A percentile compares a stretch with the other conserved stretches of the same genome.
Evolutionary conservation across 2,797 vertebrate species (phyloP).

Genomic region (Dromococcyx pavoninus): DNA sequence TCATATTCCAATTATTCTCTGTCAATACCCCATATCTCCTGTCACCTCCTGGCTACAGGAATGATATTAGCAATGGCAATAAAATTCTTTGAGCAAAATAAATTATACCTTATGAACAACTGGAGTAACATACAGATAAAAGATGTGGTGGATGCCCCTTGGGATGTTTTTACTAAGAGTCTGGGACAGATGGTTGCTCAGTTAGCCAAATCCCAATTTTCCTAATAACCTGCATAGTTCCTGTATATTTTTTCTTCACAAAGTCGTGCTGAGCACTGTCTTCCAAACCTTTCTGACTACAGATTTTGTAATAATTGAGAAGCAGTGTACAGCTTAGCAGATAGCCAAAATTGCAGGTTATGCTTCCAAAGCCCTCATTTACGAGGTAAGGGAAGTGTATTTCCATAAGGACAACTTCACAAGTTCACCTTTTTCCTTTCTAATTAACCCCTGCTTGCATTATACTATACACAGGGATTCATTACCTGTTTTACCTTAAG

Average conservation of each 20-base stretch:
- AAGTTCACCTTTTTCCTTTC: slow-evolving; percentile 25
- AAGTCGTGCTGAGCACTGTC: background rate
- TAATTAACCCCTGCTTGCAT: slow-evolving; percentile 37
- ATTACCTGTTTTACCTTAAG: background rate
- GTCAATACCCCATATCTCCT: background rate
- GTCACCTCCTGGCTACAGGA: background rate
- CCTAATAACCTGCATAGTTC: background rate
- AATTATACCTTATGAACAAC: background rate
- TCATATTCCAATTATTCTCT: background rate
- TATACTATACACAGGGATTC: background rate
- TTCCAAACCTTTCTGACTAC: background rate
- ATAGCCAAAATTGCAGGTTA: background rate
- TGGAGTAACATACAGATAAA: background rate
- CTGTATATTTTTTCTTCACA: background rate
- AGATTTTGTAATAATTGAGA: slow-evolving; percentile 6
- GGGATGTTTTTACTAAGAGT: background rate
- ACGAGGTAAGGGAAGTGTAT: background rate
- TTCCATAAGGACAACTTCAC: background rate
- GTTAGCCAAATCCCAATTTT: background rate
- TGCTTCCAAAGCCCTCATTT: background rate
- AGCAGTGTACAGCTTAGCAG: background rate
- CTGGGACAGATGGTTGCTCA: background rate
- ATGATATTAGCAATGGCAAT: background rate
- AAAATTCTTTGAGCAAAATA: background rate
- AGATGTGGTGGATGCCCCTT: background rate